A percentile compares a stretch with the other conserved stretches of the same genome.
Conservation (phyloP, 2,888 invertebrate species). For the Asteroscopus sphinx region DNA sequence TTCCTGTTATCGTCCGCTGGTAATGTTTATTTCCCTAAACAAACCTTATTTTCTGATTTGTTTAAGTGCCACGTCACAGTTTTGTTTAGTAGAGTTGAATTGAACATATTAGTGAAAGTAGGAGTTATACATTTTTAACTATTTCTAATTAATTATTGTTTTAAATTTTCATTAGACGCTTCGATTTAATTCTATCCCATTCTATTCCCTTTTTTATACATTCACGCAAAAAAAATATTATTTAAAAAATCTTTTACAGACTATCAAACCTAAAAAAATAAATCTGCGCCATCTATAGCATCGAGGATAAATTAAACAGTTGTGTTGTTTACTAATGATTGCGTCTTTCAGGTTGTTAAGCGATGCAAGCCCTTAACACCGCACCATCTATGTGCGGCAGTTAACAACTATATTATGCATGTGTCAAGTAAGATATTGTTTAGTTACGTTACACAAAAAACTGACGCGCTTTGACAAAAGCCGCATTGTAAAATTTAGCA, state of each 20-base stretch:
- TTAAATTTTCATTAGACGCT: no score
- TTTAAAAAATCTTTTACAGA: no score
- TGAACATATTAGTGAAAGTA: no score
- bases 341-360: constrained; percentile 2
- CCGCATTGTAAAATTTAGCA: constrained; percentile 21
- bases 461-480: constrained; percentile 24
- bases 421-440: constrained; percentile 19
- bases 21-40: background rate
- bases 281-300: constrained; percentile 11
- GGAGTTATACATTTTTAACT: no score
- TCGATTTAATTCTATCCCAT: no score
- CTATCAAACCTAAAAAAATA: no score
- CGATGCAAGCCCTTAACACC: constrained; percentile 8
- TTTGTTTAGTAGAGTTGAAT: no score
- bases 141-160: no score
- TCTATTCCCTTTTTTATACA: no score
- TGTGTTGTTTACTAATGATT: background rate
- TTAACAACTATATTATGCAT: constrained; percentile 23
- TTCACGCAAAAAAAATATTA: no score
- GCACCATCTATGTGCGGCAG: constrained; percentile 5
- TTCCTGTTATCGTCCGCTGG: constrained; percentile 12
- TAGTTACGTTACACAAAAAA: constrained; percentile 31
- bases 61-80: no score
- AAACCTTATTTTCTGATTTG: no score
- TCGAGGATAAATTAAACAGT: background rate